Percentiles rank a stretch among this genome's conserved stretches.
phyloP scores from a whole-genome alignment of 2,888 invertebrate species.

The Netelia melanura region DNA sequence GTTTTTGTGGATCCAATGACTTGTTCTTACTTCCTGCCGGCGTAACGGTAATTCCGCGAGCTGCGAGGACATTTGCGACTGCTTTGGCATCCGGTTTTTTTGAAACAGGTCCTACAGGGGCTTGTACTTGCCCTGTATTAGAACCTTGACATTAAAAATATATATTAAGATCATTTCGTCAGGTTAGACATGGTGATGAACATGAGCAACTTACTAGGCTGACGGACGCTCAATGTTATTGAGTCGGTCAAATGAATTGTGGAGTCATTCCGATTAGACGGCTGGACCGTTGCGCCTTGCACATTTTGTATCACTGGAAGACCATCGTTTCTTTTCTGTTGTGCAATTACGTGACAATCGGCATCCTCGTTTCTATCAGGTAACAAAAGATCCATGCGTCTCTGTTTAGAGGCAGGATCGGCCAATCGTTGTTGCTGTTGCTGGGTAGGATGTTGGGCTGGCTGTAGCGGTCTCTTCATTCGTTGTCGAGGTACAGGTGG shows the following conservation, averaged over 20 bases:
- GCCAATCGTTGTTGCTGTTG: conserved; percentile 70
- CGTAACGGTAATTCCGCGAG: conserved; percentile 92
- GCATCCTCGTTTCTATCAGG: conserved; percentile 91
- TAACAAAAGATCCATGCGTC: conserved; percentile 88
- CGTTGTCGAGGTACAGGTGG: conserved; percentile 80
- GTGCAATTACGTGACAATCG: conserved; percentile 91
- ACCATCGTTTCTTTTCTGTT: conserved; percentile 90
- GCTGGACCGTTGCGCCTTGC: conserved; percentile 86
- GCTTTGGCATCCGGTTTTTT: conserved; percentile 90
- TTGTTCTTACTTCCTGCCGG: conserved; percentile 87
- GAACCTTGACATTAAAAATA: conserved; percentile 80
- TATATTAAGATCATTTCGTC: conserved; percentile 64
- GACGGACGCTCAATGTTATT: conserved; percentile 88
- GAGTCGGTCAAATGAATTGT: conserved; percentile 90
- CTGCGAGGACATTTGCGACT: conserved; percentile 91
- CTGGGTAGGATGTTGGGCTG: conserved; percentile 71
- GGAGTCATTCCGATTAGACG: conserved; percentile 84
- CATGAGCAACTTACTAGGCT: conserved; percentile 80
- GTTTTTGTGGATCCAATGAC: conserved; percentile 76
- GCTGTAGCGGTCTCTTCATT: conserved; percentile 80
- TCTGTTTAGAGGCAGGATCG: conserved; percentile 82
- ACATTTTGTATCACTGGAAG: conserved; percentile 91
- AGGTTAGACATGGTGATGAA: not conserved
- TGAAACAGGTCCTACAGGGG: conserved; percentile 74
- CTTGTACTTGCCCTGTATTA: conserved; percentile 82